Conservation (phyloP, 1,140 invertebrate species). For the Lepidurus packardi region DNA sequence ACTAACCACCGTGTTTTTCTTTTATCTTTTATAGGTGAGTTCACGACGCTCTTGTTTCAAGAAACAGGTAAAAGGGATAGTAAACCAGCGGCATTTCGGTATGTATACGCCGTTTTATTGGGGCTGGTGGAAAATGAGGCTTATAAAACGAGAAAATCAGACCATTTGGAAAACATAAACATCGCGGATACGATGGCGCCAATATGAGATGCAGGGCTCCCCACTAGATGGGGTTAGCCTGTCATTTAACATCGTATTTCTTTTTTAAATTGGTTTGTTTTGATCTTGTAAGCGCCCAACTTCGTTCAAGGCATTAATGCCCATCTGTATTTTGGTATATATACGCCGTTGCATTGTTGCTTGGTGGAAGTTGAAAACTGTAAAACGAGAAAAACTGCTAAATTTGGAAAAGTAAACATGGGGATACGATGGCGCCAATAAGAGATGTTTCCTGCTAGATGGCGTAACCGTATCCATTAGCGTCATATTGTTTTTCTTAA, state of each 20-base stretch:
- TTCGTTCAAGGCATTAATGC: neutral
- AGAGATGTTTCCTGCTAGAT: neutral
- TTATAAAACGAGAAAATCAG: neutral
- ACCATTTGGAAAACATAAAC: neutral
- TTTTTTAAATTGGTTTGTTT: neutral
- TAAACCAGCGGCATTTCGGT: neutral
- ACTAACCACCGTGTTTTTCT: conserved; percentile 6
- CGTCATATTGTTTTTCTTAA: neutral
- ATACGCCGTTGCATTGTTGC: too few species aligned
- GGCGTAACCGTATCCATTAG: neutral
- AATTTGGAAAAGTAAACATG: neutral
- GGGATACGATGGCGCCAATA: neutral
- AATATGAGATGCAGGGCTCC: neutral
- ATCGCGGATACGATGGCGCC: neutral
- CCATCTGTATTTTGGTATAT: neutral
- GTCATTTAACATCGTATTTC: neutral
- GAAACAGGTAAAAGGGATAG: conserved; percentile 28
- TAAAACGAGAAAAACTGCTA: neutral
- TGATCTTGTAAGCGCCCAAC: neutral
- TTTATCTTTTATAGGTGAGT: conserved; percentile 32
- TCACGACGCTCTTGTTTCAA: conserved; percentile 30
- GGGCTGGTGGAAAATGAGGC: neutral
- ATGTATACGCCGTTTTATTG: neutral
- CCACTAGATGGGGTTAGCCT: neutral
- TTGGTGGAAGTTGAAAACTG: neutral